phyloP scores from a whole-genome alignment of 2,888 invertebrate genomes.

The Hyles lineata region DNA sequence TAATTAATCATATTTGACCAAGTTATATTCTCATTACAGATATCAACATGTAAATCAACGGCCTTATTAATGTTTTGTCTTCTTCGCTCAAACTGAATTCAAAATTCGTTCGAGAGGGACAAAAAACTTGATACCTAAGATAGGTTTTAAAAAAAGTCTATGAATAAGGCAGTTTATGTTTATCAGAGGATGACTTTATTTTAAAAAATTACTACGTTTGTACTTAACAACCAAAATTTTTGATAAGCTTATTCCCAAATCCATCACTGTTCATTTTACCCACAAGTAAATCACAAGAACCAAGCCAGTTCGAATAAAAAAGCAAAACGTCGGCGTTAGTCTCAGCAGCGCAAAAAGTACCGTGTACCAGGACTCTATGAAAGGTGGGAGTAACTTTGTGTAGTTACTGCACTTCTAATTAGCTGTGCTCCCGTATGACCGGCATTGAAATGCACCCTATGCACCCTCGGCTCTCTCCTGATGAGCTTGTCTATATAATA shows the following conservation, averaged over 20 bases:
- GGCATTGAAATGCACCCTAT: slow-evolving; percentile 44
- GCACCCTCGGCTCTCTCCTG: slow-evolving; percentile 4
- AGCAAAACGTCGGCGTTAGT: slow-evolving; percentile 51
- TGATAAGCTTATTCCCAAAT: not conserved
- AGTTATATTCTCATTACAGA: too few species aligned
- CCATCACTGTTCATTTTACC: not conserved
- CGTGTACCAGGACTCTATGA: slow-evolving; percentile 54
- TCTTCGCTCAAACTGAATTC: too few species aligned
- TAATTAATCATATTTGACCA: too few species aligned
- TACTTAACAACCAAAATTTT: too few species aligned
- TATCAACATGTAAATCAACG: too few species aligned
- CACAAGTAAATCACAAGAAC: slow-evolving; percentile 43
- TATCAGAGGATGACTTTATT: too few species aligned
- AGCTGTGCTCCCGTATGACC: slow-evolving; percentile 50
- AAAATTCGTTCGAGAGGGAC: too few species aligned
- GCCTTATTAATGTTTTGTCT: too few species aligned
- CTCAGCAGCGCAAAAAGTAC: slow-evolving; percentile 56
- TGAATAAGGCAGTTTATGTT: too few species aligned
- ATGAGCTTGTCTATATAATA: not conserved
- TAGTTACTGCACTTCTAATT: slow-evolving; percentile 63
- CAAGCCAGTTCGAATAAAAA: slow-evolving; percentile 54
- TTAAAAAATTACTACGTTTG: too few species aligned
- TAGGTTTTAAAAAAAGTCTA: too few species aligned
- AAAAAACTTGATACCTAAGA: too few species aligned
- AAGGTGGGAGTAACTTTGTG: slow-evolving; percentile 51